Conservation (phyloP, 2,888 invertebrate species). For the Augiades crinisus region DNA sequence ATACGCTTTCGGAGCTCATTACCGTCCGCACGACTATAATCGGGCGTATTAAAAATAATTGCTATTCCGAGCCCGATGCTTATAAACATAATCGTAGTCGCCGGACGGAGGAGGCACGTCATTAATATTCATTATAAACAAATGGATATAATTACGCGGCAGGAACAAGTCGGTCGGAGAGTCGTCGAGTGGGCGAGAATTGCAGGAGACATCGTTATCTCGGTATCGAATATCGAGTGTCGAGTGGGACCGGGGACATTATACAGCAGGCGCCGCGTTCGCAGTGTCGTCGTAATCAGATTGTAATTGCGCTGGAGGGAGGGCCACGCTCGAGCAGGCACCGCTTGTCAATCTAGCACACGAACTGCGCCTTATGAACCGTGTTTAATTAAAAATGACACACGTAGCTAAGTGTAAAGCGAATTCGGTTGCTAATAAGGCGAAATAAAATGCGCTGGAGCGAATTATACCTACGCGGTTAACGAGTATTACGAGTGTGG, state of each 20-base stretch:
- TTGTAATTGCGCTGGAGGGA: conserved; percentile 62
- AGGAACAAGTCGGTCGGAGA: conserved; percentile 67
- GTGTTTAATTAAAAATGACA: conserved; percentile 27
- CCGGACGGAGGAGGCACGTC: conserved; percentile 53
- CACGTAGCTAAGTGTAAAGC: not conserved
- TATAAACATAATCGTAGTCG: conserved; percentile 53
- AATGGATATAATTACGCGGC: conserved; percentile 75
- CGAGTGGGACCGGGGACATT: conserved; percentile 34
- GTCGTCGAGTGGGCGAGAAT: conserved; percentile 60
- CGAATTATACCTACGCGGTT: too few species aligned
- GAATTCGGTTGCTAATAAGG: not conserved
- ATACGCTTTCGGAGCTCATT: conserved; percentile 17
- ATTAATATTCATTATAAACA: conserved; percentile 77
- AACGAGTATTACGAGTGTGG: too few species aligned
- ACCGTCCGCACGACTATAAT: conserved; percentile 31
- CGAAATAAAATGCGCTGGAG: too few species aligned
- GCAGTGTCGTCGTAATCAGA: conserved; percentile 61
- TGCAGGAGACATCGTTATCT: conserved; percentile 69
- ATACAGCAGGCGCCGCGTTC: conserved; percentile 10
- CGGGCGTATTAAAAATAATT: conserved; percentile 56
- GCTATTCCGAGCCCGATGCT: conserved; percentile 57
- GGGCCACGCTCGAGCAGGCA: conserved; percentile 48
- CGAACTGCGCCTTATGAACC: conserved; percentile 33
- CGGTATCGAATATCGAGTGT: conserved; percentile 52
- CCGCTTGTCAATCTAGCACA: conserved; percentile 57